Evolutionary conservation across 1,140 invertebrate species (phyloP), one percentile per base, ranked within the genome.

Genomic region (Lerema accius): DNA sequence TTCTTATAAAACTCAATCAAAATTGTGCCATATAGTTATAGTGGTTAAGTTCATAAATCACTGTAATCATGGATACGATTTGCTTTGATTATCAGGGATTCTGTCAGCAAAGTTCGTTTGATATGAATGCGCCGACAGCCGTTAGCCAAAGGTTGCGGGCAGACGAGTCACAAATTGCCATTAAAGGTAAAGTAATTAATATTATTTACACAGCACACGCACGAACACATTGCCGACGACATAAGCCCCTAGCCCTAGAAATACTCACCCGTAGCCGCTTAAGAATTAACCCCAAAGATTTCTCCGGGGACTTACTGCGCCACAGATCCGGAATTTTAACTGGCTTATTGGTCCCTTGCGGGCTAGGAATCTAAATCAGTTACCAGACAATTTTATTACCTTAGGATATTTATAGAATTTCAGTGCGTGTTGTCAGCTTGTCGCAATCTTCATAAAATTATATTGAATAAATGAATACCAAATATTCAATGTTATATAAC

Each of bases 221-320:
- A 72, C 49, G 16, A 11, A 42, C 39, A 48, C 45, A 28, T 48
- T 48, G 19, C 11, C 17, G 1, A 19, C 0, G 16, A 39, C 0
- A 13, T 15, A 9, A 0, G 45, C 26, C 19, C 45, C 23, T 17
- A 48, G 13, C 19, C 53, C 49, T 55, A 35, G 16, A 23, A 46
- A 39, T 88, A 89, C 86, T 89, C 78, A 89, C 86, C 80, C 76
- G 78, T 15, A 89, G 73, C 6, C 78, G 70, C 69, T 88, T 88
- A 55, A 89, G 71, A 15, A 89, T 78, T 39, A 84, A 63, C 58
- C 85, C 86, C 73, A 89, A 62, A 17, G 82, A 83, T 80, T 88
- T 89, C 67, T 89, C 84, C 45, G 78, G 71, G 43, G 84, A 84
- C 63, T 86, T 89, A 73, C 65, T 81, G 32, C 82, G 82, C 86